Conservation (phyloP, 1,140 invertebrate genomes). For the Zaprionus inermis region DNA sequence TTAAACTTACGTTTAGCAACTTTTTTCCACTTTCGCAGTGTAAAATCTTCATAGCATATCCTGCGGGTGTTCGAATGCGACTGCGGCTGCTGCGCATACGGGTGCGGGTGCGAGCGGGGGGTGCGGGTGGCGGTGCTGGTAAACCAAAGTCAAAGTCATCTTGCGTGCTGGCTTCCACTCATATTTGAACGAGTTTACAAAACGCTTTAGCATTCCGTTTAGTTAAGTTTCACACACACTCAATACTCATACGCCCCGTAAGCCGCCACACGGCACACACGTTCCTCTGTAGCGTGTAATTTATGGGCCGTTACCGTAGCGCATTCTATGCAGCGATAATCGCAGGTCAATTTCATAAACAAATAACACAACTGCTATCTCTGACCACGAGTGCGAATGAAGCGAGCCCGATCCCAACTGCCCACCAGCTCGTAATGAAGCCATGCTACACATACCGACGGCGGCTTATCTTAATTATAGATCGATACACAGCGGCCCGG, state of each 20-base stretch:
- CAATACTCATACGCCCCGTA: slow-evolving; percentile 11
- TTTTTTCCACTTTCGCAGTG: slow-evolving; percentile 57
- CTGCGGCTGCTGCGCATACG: slow-evolving; percentile 7
- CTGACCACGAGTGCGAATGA: slow-evolving; percentile 54
- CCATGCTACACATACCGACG: slow-evolving; percentile 46
- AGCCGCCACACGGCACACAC: background rate
- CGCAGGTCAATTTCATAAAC: slow-evolving; percentile 78
- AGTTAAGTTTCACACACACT: slow-evolving; percentile 19
- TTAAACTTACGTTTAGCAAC: slow-evolving; percentile 68
- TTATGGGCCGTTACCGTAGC: slow-evolving; percentile 57
- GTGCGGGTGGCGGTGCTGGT: slow-evolving; percentile 6
- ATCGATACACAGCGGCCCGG: slow-evolving; percentile 57
- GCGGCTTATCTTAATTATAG: slow-evolving; percentile 75
- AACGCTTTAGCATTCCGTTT: slow-evolving; percentile 67
- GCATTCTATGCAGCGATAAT: slow-evolving; percentile 69
- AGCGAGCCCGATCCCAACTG: background rate
- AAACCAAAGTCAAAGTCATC: slow-evolving; percentile 47
- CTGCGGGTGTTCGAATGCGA: slow-evolving; percentile 10
- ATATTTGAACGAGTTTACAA: slow-evolving; percentile 66
- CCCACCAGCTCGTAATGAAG: slow-evolving; percentile 55
- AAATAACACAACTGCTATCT: slow-evolving; percentile 73
- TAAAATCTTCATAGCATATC: slow-evolving; percentile 65
- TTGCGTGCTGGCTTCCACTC: background rate
- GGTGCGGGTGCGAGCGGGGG: background rate
- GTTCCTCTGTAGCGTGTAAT: slow-evolving; percentile 52